These are phyloP conservation scores for Himalopsyche phryganea DNA, from an alignment of 1,140 invertebrate genomes.

Conservation along the genomic window DNA sequence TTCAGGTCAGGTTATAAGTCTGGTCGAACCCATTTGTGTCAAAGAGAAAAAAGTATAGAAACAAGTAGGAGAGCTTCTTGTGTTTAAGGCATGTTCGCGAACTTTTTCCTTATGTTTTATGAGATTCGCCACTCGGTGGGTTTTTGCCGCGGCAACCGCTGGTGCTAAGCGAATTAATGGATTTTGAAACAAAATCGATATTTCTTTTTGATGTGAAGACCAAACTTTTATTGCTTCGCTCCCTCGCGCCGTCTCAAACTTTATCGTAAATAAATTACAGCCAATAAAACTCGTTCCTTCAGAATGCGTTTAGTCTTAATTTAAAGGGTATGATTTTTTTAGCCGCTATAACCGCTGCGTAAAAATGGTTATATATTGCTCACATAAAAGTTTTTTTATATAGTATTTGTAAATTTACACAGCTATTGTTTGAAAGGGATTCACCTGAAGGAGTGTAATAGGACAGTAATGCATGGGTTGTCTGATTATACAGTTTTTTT, in stretches of 20 bases:
- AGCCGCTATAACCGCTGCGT: background rate
- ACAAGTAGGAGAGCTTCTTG: slow-evolving; percentile 3
- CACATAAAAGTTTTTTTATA: no score
- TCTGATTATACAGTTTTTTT: no score
- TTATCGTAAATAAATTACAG: slow-evolving; percentile 24
- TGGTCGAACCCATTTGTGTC: slow-evolving; percentile 21
- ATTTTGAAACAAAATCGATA: slow-evolving; percentile 28
- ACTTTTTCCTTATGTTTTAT: slow-evolving; percentile 23
- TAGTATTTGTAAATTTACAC: no score
- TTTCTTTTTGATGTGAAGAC: slow-evolving; percentile 23
- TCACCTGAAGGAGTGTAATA: no score
- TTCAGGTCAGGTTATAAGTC: slow-evolving; percentile 12
- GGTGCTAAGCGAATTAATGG: slow-evolving; percentile 21
- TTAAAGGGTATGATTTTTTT: slow-evolving; percentile 3
- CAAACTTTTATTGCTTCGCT: slow-evolving; percentile 18
- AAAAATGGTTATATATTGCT: no score
- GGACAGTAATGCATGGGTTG: no score
- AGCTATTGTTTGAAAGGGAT: no score
- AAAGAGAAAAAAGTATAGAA: background rate
- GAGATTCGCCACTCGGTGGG: slow-evolving; percentile 11
- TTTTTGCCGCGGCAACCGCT: slow-evolving; percentile 2
- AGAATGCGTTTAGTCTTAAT: background rate
- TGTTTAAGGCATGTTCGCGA: slow-evolving; percentile 9
- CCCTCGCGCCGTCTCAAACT: slow-evolving; percentile 9
- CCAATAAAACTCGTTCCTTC: slow-evolving; percentile 10